Base-by-base conservation (phyloP, 2,113 vertebrate genomes). In the Hypomesus transpacificus region DNA sequence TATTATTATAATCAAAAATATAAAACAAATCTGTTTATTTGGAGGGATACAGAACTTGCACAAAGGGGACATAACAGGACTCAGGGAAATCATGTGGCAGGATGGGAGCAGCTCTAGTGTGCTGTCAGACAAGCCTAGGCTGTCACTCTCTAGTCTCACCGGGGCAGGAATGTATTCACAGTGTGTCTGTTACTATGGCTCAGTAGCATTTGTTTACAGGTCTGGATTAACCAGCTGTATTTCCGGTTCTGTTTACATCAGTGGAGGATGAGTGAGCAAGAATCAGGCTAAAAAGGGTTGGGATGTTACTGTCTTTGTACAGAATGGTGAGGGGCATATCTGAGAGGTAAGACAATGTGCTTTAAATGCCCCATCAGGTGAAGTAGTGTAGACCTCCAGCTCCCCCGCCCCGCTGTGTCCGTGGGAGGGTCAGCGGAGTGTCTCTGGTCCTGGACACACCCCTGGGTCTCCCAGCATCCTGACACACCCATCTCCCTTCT, bases 281-380 rank as follows among this genome's bases (percentile, higher is more conserved):
- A 46, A 46, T 9, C 39, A 63, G 67, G 72, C 77, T 76, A 82
- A 84, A 73, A 66, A 81, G 68, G 69, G 68, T 66, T 77, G 70
- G 72, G 79, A 82, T 75, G 77, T 71, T 62, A 61, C 69, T 65
- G 67, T 74, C 50, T 71, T 76, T 64, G 52, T 82, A 71, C 77
- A 58, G 74, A 46, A 68, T 82, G 83, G 82, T 86, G 80, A 80
- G 79, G 57, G 80, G 80, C 22, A 77, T 82, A 68, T 39, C 9
- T 59, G 20, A 21, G 18, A 58, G 9, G 57, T 0, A 81, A 72
- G 86, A 88, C 84, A 85, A 75, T 65, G 62, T 57, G 77, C 69
- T 53, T 79, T 58, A 39, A 70, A 61, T 76, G 68, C 68, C 70
- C 66, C 53, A 68, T 71, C 61, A 66, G 59, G 58, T 3, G 1